Evolutionary conservation across 2,797 vertebrate genomes (phyloP).

Genomic region (Bovichtus diacanthus): DNA sequence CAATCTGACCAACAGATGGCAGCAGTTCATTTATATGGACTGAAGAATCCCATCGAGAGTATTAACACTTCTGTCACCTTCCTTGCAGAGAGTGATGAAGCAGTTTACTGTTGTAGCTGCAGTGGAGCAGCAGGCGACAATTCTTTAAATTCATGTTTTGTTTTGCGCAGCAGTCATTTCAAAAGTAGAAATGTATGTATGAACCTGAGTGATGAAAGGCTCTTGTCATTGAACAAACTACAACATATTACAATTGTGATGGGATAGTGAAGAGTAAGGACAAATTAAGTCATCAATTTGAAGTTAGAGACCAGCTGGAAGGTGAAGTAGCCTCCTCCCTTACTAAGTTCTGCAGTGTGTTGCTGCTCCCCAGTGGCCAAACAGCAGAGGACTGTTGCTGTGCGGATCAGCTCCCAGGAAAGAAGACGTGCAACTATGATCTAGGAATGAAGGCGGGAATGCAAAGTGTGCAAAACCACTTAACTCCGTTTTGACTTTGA

Average conservation of each 20-base stretch:
- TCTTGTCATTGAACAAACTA: not conserved
- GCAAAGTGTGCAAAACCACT: not conserved
- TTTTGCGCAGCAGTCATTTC: not conserved
- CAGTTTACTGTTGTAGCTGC: not conserved
- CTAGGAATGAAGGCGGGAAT: not conserved
- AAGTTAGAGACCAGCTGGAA: not conserved
- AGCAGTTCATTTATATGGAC: constrained; percentile 36
- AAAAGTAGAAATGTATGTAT: not conserved
- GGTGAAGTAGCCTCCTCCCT: not conserved
- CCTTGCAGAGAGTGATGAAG: not conserved
- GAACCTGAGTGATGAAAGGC: not conserved
- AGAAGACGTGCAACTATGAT: not conserved
- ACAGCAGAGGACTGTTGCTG: constrained; percentile 18
- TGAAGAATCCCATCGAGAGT: not conserved
- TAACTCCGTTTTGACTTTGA: not conserved
- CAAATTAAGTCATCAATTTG: not conserved
- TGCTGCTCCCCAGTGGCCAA: constrained; percentile 59
- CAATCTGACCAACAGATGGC: constrained; percentile 65
- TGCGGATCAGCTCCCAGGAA: not conserved
- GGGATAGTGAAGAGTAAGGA: not conserved
- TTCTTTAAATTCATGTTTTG: not conserved
- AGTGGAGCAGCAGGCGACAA: not conserved
- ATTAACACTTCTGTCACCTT: not conserved
- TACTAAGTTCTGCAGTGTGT: not conserved
- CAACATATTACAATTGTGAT: not conserved